Base-by-base conservation (phyloP, 92 coral and sea anemone genomes). In the Muricea muricata region DNA sequence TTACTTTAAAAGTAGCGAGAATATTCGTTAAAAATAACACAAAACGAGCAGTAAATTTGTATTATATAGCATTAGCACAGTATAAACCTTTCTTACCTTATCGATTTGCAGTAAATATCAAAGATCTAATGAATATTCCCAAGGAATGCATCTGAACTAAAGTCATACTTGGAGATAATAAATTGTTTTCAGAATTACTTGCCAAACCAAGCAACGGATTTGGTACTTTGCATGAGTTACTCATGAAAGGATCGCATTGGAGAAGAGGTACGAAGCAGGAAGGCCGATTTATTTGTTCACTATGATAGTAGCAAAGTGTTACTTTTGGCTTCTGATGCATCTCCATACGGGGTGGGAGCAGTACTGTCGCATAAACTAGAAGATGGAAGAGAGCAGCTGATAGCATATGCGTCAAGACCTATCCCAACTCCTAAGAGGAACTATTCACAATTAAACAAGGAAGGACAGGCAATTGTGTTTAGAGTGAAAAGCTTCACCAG, bases 171-270 rank as follows among this genome's bases (percentile, higher is more conserved):
- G 37, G 81, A 56, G 65, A 73, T 52, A 90, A 63, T 26, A 79
- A 89, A 56, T 89, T 86, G 52, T 33, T 78, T 28, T 92, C 90
- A 74, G 73, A 83, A 88, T 66, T 63, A 33, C 75, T 71, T 17
- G 65, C 78, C 45, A 83, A 55, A 23, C 87, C 80, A 29, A 72
- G 80, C 48, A 77, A 77, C 28, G 40, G 90, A 61, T 78, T 92
- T 23, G 72, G 87, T 39, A 80, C 88, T 35, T 90, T 86, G 47
- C 68, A 75, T 0, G 86, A 80, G 21, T 88, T 84, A 34, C 90
- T 93, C 10, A 86, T 84, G 21, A 93, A 90, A 30, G 84, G 90
- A 13, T 29, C 77, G 48, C 65, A 92, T 47, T 87, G 93, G 58
- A 10, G n/a, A 2, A 60, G 83, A 86, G 15, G 1, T n/a, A 41